Percentiles rank a stretch among this genome's conserved stretches.
Conservation (phyloP, 2,888 invertebrate genomes). For the Agrotis exclamationis region DNA sequence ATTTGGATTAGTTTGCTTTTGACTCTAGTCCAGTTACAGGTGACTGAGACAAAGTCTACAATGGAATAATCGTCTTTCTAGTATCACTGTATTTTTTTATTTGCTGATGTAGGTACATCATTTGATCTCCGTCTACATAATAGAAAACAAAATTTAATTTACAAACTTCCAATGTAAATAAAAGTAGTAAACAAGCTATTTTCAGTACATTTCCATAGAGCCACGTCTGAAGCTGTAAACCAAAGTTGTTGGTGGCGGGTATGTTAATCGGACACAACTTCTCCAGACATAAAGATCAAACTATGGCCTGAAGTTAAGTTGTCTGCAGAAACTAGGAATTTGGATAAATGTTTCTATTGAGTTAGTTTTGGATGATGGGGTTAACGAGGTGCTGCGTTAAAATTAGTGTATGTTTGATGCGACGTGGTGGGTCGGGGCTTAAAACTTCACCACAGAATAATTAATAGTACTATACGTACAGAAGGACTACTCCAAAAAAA, state of each 20-base stretch:
- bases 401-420: not conserved
- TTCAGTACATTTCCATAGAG: constrained; percentile 26
- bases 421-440: too few relatives aligned
- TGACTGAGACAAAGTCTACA: too few relatives aligned
- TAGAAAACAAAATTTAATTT: too few relatives aligned
- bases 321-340: not conserved
- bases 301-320: constrained; percentile 1
- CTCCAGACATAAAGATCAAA: constrained; percentile 25
- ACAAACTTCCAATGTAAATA: constrained; percentile 4
- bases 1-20: too few relatives aligned
- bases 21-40: too few relatives aligned
- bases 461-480: too few relatives aligned
- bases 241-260: constrained; percentile 17
- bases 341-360: constrained; percentile 1
- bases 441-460: too few relatives aligned
- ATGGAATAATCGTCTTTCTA: too few relatives aligned
- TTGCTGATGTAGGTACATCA: too few relatives aligned
- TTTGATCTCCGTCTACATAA: too few relatives aligned
- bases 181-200: constrained; percentile 18
- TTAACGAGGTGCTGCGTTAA: not conserved
- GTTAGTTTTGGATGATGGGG: not conserved
- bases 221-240: not conserved
- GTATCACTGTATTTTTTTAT: too few relatives aligned
- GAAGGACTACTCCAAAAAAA: too few relatives aligned
- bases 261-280: constrained; percentile 32